Evolutionary conservation across 2,113 vertebrate species (phyloP).

Genomic region (Xerus inauris): DNA sequence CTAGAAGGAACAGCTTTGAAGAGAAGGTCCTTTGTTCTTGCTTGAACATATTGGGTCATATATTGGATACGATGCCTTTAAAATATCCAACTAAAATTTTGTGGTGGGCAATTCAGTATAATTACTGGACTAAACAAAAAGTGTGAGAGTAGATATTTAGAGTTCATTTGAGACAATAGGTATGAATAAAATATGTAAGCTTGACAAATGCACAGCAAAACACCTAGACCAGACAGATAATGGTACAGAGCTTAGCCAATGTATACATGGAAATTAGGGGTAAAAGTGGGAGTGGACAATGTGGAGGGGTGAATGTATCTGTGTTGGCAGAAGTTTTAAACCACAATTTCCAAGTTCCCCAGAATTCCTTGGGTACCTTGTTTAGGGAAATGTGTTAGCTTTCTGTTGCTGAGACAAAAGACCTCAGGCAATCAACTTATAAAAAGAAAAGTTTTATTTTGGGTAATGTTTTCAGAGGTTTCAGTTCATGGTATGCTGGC

Average conservation of each 20-base stretch:
- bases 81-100: background rate
- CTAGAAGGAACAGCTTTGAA: background rate
- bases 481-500: background rate
- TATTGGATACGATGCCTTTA: background rate
- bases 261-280: no score
- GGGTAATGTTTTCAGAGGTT: background rate
- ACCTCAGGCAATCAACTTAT: background rate
- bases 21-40: background rate
- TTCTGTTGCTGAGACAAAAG: background rate
- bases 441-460: background rate
- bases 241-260: background rate
- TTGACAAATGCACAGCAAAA: background rate
- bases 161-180: background rate
- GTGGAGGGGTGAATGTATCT: background rate
- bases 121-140: background rate
- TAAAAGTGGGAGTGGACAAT: fast-evolving
- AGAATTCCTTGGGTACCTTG: background rate
- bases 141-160: background rate
- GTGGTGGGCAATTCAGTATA: background rate
- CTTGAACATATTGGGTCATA: background rate
- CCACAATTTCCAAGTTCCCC: background rate
- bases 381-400: background rate
- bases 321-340: background rate
- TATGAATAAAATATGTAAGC: background rate
- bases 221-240: background rate